A percentile compares a stretch with the other conserved stretches of the same genome.
phyloP scores from a whole-genome alignment of 2,797 vertebrate genomes.

The Muraenolepis orangiensis region DNA sequence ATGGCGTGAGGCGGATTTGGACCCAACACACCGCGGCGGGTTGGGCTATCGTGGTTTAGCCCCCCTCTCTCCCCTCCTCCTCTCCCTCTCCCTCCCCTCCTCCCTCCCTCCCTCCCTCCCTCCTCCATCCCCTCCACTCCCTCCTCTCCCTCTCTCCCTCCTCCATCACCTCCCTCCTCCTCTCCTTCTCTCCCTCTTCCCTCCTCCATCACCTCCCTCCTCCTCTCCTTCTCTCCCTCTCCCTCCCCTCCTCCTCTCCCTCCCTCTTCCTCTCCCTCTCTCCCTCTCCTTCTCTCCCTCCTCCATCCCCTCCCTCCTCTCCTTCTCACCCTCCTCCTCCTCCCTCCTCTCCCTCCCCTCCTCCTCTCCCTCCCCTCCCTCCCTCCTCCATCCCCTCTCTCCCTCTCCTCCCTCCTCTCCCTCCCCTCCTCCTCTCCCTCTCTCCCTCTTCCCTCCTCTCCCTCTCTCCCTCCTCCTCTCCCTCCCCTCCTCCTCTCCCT shows the following conservation, averaged over 20 bases:
- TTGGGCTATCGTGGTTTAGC: conserved; percentile 55
- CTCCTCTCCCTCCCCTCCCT: conserved; percentile 50
- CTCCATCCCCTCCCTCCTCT: conserved; percentile 39
- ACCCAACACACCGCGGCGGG: conserved; percentile 59
- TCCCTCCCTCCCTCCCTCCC: conserved; percentile 45
- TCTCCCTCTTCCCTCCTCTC: conserved; percentile 58
- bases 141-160: conserved; percentile 42
- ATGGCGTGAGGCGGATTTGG: conserved; percentile 58
- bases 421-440: no score
- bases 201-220: conserved; percentile 48
- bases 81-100: no score
- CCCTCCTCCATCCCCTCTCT: conserved; percentile 46
- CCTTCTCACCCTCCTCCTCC: conserved; percentile 65
- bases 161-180: conserved; percentile 46
- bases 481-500: conserved; percentile 58
- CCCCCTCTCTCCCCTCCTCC: conserved; percentile 34
- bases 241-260: conserved; percentile 47
- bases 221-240: conserved; percentile 59
- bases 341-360: conserved; percentile 47
- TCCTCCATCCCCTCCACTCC: conserved; percentile 63
- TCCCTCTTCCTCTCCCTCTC: conserved; percentile 44
- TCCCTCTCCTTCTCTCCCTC: conserved; percentile 64
- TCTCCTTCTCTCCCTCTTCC: conserved; percentile 61
- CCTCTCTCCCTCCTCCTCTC: conserved; percentile 54
- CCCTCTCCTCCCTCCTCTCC: conserved; percentile 60